These are phyloP conservation scores for Ptiloglossa arizonensis DNA, from an alignment of 1,140 invertebrate species.

Conservation along the genomic window DNA sequence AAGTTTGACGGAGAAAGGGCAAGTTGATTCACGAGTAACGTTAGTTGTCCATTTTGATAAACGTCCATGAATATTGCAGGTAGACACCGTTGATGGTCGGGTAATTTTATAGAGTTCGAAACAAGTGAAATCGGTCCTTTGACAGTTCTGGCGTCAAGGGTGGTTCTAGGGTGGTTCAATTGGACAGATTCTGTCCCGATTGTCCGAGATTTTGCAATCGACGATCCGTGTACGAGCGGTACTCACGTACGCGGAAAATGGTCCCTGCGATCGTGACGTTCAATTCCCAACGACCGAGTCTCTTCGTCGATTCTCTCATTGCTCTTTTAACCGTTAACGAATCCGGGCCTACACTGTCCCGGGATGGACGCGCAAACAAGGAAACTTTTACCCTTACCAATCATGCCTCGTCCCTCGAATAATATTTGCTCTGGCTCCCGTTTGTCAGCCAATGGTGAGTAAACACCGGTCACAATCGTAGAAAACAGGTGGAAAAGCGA, in stretches of 20 bases:
- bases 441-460: neutral
- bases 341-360: neutral
- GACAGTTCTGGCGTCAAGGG: no score
- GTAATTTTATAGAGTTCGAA: no score
- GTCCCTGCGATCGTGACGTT: neutral
- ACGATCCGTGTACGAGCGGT: neutral
- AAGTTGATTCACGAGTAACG: no score
- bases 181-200: no score
- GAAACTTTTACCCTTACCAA: slow-evolving; percentile 22
- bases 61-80: no score
- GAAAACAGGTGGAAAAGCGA: neutral
- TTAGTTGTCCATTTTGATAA: no score
- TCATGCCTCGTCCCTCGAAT: neutral
- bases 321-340: neutral
- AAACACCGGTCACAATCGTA: neutral
- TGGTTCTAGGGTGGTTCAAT: no score
- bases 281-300: neutral
- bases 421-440: slow-evolving; percentile 21
- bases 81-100: no score
- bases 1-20: no score
- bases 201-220: no score
- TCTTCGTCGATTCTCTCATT: neutral
- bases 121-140: no score
- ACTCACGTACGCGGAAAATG: no score
- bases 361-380: slow-evolving; percentile 6